A percentile compares a stretch with the other conserved stretches of the same genome.
These are phyloP conservation scores for Catocala nupta DNA, from an alignment of 2,888 invertebrate genomes.

Conservation along the genomic window DNA sequence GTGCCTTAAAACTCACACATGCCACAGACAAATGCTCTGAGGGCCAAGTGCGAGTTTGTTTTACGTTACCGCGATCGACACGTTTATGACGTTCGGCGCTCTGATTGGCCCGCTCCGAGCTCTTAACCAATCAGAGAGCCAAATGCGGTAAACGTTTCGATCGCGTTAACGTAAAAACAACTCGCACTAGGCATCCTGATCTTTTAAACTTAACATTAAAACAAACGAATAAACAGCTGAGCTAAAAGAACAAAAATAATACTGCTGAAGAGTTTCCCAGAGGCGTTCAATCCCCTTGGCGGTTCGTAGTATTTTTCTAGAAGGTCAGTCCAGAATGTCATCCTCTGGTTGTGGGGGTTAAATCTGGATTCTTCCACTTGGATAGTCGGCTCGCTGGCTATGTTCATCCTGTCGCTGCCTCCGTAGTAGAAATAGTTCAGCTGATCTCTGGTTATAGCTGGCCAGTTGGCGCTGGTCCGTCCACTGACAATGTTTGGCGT, in stretches of 20 bases:
- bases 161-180: too few relatives aligned
- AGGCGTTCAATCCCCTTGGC: conserved; percentile 55
- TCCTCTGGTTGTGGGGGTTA: conserved; percentile 63
- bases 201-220: conserved; percentile 29
- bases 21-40: too few relatives aligned
- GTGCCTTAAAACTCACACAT: too few relatives aligned
- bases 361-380: conserved; percentile 47
- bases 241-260: conserved; percentile 49
- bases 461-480: conserved; percentile 45
- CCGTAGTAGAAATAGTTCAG: conserved; percentile 57
- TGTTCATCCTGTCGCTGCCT: conserved; percentile 45
- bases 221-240: conserved; percentile 49
- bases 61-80: too few relatives aligned
- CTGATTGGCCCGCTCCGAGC: too few relatives aligned
- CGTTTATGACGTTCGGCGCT: too few relatives aligned
- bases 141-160: too few relatives aligned
- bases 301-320: conserved; percentile 59
- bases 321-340: conserved; percentile 62
- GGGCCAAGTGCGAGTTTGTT: too few relatives aligned
- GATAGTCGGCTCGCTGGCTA: conserved; percentile 23
- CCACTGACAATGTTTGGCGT: conserved; percentile 11
- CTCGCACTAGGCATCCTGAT: too few relatives aligned
- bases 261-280: conserved; percentile 40
- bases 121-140: too few relatives aligned
- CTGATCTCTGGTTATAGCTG: conserved; percentile 41